Evolutionary conservation across 1,140 invertebrate genomes (phyloP), one percentile per base, ranked within the genome.

Genomic region (Drosophila ohnishii): DNA sequence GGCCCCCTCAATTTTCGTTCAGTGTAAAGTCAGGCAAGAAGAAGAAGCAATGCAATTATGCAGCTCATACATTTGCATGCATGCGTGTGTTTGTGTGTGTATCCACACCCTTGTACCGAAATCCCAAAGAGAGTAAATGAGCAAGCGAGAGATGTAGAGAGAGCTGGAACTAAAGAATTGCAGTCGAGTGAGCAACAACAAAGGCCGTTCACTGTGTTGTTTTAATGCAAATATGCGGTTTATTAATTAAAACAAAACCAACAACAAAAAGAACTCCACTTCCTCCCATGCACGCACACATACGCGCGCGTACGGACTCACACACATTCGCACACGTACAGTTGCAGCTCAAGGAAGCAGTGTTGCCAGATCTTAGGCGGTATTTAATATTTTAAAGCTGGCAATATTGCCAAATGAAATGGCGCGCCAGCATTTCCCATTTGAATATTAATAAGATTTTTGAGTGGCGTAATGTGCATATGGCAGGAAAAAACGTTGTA

Each of bases 151-250:
- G 34, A 55, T 25, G 32, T 10, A 55, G 34, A 55, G 53, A 32
- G 55, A 78, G 57, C 39, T 57, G 62, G 51, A 55, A 55, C 34
- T 55, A 55, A 55, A 44, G 53, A 76, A 67, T 70, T 71, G 55
- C 75, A 72, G 56, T 65, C 71, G 83, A 84, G 69, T 88, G 76
- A 89, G 64, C 84, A 88, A 84, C 74, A 88, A 87, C 84, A 87
- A 87, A 87, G 63, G 65, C 73, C 55, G 69, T 51, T 67, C 44
- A 40, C 61, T 62, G 62, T 65, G 76, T 88, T 84, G 72, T 84
- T 88, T 88, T 78, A 72, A 85, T 70, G 77, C 85, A 88, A 88
- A 88, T 89, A 88, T 88, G 84, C 84, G 85, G 85, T 79, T 76
- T 89, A 88, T 88, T 88, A 88, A 88, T 88, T 88, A 84, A 84